These are phyloP conservation scores for Lithosia quadra DNA, from an alignment of 2,888 invertebrate genomes.

Conservation along the genomic window DNA sequence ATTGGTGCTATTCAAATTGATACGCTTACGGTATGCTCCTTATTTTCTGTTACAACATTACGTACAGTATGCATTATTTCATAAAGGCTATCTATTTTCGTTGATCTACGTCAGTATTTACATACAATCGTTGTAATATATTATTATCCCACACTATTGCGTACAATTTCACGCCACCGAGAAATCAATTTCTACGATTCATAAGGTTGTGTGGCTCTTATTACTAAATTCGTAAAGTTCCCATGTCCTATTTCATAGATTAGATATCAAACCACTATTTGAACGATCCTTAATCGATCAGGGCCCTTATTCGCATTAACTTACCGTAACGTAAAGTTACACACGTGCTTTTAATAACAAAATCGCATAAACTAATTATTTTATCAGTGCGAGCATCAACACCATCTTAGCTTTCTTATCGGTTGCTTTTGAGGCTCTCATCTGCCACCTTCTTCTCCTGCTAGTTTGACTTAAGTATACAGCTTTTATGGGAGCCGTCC, in stretches of 20 bases:
- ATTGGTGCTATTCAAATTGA: background rate
- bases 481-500: no score
- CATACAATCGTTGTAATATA: background rate
- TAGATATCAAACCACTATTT: background rate
- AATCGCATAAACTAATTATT: no score
- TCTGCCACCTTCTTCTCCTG: no score
- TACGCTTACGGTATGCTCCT: no score
- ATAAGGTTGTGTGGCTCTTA: constrained; percentile 15
- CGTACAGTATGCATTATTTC: background rate
- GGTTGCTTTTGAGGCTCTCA: no score
- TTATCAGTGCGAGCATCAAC: no score
- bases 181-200: constrained; percentile 16
- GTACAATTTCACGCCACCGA: constrained; percentile 20
- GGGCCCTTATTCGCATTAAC: background rate
- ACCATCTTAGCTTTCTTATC: no score
- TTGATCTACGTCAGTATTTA: background rate
- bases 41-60: background rate
- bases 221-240: constrained; percentile 15
- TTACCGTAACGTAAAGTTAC: no score
- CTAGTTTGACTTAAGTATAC: no score
- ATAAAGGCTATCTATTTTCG: background rate
- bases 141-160: constrained; percentile 7
- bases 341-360: no score
- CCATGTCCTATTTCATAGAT: constrained; percentile 10
- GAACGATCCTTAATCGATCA: background rate